Conservation (phyloP, 35 echinoderm and acorn worm genomes). For the Chiridota heheva region DNA sequence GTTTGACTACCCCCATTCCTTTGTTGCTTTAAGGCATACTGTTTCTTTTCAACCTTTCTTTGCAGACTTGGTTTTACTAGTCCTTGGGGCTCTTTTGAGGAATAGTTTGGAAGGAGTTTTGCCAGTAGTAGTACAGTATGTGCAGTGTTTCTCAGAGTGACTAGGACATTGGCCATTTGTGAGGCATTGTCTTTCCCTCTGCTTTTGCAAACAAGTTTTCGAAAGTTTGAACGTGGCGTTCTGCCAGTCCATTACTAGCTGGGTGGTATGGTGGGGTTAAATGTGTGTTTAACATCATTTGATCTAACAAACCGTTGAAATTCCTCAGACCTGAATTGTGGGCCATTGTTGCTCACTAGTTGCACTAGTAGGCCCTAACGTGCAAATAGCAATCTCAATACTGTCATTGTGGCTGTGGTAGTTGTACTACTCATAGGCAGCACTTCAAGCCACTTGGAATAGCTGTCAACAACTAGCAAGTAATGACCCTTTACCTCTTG, state of each 20-base stretch:
- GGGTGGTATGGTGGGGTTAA: conserved; percentile 53
- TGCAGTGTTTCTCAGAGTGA: conserved; percentile 7
- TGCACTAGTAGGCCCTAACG: conserved; percentile 44
- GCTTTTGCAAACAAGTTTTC: conserved; percentile 26
- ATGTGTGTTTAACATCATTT: conserved; percentile 38
- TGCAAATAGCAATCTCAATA: conserved; percentile 29
- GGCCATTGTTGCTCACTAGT: conserved; percentile 44
- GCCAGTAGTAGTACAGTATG: conserved; percentile 8
- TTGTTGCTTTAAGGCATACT: conserved; percentile 12
- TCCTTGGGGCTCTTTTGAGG: conserved; percentile 22
- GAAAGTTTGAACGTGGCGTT: conserved; percentile 58
- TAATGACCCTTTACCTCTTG: conserved; percentile 9
- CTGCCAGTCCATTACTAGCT: conserved; percentile 60
- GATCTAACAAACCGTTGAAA: conserved; percentile 36
- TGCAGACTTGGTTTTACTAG: conserved; percentile 11
- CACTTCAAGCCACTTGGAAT: conserved; percentile 58
- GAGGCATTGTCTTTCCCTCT: neutral
- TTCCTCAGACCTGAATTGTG: conserved; percentile 30
- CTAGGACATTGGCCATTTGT: conserved; percentile 15
- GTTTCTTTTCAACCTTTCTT: conserved; percentile 39
- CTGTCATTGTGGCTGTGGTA: conserved; percentile 13
- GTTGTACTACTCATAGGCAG: conserved; percentile 46
- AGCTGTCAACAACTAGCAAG: conserved; percentile 41
- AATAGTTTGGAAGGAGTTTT: conserved; percentile 14
- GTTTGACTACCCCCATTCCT: too few relatives aligned